Evolutionary conservation across 2,797 vertebrate genomes (phyloP).

Genomic region (Parotocinclus haroldoi): DNA sequence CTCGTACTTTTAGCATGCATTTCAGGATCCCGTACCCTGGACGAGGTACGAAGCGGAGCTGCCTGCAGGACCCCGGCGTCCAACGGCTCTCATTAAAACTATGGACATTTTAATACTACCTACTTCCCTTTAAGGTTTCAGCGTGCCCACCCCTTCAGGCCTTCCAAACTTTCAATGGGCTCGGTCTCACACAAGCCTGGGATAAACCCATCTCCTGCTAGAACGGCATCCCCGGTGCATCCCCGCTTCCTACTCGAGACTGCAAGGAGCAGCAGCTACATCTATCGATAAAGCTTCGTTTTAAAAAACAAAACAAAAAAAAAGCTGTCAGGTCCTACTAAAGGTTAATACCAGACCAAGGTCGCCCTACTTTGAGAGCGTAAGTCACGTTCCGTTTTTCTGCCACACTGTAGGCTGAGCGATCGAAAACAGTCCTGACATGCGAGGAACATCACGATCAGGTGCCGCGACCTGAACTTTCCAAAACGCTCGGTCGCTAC

Average conservation of each 20-base stretch:
- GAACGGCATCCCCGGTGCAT: conserved; percentile 10
- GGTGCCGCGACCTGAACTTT: too few species aligned
- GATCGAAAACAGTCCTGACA: too few species aligned
- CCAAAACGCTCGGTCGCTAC: too few species aligned
- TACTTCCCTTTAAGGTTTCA: conserved; percentile 55
- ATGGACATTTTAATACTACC: conserved; percentile 60
- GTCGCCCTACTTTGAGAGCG: too few species aligned
- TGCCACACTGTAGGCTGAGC: too few species aligned
- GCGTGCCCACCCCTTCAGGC: conserved; percentile 46
- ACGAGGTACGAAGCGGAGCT: conserved; percentile 41
- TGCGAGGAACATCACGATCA: too few species aligned
- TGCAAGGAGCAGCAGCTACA: conserved; percentile 16
- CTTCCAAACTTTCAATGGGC: conserved; percentile 40
- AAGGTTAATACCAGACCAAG: too few species aligned
- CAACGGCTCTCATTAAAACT: conserved; percentile 41
- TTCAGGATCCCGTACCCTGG: conserved; percentile 7
- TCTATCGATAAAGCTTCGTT: background rate
- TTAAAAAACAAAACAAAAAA: too few species aligned
- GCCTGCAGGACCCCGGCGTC: conserved; percentile 42
- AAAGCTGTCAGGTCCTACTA: too few species aligned
- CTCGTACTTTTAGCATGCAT: background rate
- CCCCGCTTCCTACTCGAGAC: conserved; percentile 32
- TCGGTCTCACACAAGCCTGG: conserved; percentile 36
- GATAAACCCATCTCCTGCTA: conserved; percentile 34
- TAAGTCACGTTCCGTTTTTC: too few species aligned